Evolutionary conservation across 2,797 vertebrate species (phyloP).

Genomic region (Streptopelia turtur): DNA sequence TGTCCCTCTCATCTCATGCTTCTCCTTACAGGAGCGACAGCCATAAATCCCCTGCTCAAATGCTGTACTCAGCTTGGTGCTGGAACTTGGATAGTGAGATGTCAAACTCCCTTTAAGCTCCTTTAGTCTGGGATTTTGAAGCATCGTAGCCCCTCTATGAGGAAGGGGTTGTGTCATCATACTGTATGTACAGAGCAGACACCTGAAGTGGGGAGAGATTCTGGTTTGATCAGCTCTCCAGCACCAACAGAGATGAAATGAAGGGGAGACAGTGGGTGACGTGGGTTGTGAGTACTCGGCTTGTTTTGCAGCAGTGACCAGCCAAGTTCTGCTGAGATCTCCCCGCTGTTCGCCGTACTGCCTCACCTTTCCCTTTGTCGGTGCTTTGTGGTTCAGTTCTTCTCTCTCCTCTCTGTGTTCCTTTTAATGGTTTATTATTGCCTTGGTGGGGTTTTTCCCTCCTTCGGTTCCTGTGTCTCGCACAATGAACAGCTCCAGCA

Average conservation of each 20-base stretch:
- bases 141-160: neutral
- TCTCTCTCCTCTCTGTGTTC: neutral
- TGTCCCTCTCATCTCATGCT: neutral
- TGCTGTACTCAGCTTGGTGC: neutral
- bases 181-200: neutral
- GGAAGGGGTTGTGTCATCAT: neutral
- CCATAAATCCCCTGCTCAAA: neutral
- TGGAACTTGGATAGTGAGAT: neutral
- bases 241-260: neutral
- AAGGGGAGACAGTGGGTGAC: neutral
- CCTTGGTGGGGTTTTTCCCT: neutral
- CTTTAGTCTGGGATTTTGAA: neutral
- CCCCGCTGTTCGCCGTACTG: neutral
- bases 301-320: neutral
- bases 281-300: neutral
- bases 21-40: neutral
- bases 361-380: neutral
- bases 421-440: neutral
- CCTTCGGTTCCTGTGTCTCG: neutral
- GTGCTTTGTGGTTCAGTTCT: neutral
- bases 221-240: neutral
- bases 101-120: neutral
- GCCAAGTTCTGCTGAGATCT: neutral
- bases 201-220: neutral
- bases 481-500: neutral